Base-by-base conservation (phyloP, 1,140 invertebrate species). In the Saccostrea echinata region DNA sequence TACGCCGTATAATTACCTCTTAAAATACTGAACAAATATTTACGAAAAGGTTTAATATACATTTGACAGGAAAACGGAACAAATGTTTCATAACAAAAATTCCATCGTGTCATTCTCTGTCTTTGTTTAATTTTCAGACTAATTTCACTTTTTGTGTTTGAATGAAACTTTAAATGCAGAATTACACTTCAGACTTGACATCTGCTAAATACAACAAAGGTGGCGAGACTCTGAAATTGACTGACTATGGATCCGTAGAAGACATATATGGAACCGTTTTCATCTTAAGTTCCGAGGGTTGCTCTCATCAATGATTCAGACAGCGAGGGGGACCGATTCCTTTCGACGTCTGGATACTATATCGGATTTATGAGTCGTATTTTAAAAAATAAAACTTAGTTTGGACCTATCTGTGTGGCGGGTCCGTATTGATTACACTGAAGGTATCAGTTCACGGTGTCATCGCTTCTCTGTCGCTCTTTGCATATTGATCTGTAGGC, bases 71-170 rank as follows among this genome's bases (percentile, higher is more conserved):
- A 64, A 64, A 76, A 76, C 27, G 68, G 33, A 76, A 71, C 64
- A 71, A 71, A 76, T 76, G 68, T 76, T 76, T 76, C 68, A 76
- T 33, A 33, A 27, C 27, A 76, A 76, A 76, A 33, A 76, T 76
- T 27, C 68, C 68, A 30, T 76, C 12, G 24, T 76, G 68, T 16
- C 68, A 76, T 76, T 12, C 27, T 68, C n/a, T 24, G 64, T 30
- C 64, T 76, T 76, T 76, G 68, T 76, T 76, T 76, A 33, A 76
- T 33, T 76, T 76, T 76, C 68, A 76, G 27, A 76, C 30, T 27
- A 30, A 33, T 76, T 76, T 76, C 24, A 76, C 30, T 76, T 76
- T 76, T 76, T 76, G 27, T 76, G 27, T 76, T 76, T 76, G 24
- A 33, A 76, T 33, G 24, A 76, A 76, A 12, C 68, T 76, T 30